Percentiles rank a stretch among this genome's conserved stretches.
Evolutionary conservation across 2,797 vertebrate species (phyloP).

Genomic region (Micropoecilia bifurca): DNA sequence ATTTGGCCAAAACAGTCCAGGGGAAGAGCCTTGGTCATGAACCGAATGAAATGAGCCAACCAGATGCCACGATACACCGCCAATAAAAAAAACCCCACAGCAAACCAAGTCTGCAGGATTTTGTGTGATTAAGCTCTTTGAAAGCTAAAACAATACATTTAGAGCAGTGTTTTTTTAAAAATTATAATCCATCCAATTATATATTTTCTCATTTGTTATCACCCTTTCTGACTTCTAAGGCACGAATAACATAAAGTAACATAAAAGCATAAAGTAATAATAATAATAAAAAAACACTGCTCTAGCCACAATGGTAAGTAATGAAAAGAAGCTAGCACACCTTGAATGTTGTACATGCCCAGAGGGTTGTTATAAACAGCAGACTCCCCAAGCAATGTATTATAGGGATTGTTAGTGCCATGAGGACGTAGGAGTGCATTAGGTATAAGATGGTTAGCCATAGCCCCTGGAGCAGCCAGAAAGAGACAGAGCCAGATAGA

Average conservation of each 20-base stretch:
- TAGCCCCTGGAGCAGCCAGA: constrained; percentile 98
- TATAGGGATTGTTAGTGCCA: constrained; percentile 99
- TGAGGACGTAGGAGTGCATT: constrained; percentile 99
- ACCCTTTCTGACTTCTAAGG: constrained; percentile 13
- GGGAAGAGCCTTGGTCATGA: constrained; percentile 19
- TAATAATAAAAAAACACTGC: constrained; percentile 61
- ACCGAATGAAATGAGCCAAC: constrained; percentile 17
- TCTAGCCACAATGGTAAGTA: constrained; percentile 73
- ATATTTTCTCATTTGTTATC: constrained; percentile 19
- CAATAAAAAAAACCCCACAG: constrained; percentile 37
- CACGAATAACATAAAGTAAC: constrained; percentile 22
- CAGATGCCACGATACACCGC: constrained; percentile 62
- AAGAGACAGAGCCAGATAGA: constrained; percentile 61
- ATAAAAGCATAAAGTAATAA: constrained; percentile 27
- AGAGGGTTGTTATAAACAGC: constrained; percentile 99
- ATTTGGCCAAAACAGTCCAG: constrained; percentile 41
- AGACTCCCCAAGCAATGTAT: constrained; percentile 99
- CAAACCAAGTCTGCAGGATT: constrained; percentile 51
- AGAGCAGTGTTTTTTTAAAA: constrained; percentile 64
- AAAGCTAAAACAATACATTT: constrained; percentile 55
- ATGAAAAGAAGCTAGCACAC: constrained; percentile 93
- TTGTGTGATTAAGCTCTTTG: constrained; percentile 47
- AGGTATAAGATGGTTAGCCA: constrained; percentile 99
- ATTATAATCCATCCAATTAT: constrained; percentile 34
- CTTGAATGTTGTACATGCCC: constrained; percentile 99